Evolutionary conservation across 2,113 vertebrate genomes (phyloP).

Genomic region (Beaufortia kweichowensis): DNA sequence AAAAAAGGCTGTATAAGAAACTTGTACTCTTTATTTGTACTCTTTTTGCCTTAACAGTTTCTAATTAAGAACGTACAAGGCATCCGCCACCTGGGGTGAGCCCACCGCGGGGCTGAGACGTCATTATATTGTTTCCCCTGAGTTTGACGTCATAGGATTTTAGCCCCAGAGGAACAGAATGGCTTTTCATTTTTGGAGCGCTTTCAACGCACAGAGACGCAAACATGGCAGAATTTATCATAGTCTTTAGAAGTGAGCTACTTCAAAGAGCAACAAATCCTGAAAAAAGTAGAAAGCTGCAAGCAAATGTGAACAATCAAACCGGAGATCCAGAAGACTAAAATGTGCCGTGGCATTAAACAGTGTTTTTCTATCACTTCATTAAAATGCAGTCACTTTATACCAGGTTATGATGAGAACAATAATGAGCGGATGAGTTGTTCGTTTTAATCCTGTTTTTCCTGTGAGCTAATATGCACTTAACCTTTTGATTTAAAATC

Average conservation of each 20-base stretch:
- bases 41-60: constrained; percentile 51
- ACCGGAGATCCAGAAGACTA: neutral
- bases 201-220: neutral
- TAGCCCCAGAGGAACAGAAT: neutral
- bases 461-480: constrained; percentile 13
- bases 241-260: constrained; percentile 19
- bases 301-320: constrained; percentile 10
- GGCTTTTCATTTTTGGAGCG: neutral
- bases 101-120: neutral
- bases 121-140: constrained; percentile 8
- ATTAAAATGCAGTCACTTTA: neutral
- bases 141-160: constrained; percentile 21
- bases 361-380: neutral
- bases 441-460: constrained; percentile 32
- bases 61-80: constrained; percentile 61
- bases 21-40: constrained; percentile 12
- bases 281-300: neutral
- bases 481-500: constrained; percentile 46
- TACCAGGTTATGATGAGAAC: constrained; percentile 39
- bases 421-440: constrained; percentile 20
- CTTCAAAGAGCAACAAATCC: constrained; percentile 10
- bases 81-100: constrained; percentile 54
- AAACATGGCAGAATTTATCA: neutral
- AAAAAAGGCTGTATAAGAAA: constrained; percentile 55
- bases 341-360: neutral